phyloP scores from a whole-genome alignment of 2,113 vertebrate genomes.

The Cranoglanis bouderius region DNA sequence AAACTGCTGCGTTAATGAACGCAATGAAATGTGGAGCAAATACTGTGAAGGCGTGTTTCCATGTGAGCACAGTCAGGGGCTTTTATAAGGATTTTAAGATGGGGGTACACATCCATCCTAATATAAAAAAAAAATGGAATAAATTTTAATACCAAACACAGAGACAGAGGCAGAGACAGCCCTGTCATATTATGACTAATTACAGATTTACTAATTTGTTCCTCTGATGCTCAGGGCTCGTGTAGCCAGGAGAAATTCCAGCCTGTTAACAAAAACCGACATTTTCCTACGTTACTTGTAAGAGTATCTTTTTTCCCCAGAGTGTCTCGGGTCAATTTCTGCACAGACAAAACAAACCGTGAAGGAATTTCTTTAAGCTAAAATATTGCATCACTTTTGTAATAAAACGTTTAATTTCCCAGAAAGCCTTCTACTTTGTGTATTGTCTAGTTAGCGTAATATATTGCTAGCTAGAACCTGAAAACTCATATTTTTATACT shows the following conservation, averaged over 20 bases:
- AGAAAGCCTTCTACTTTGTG: background rate
- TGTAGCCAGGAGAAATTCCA: background rate
- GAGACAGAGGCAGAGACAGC: background rate
- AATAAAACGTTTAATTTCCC: background rate
- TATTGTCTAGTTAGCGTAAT: background rate
- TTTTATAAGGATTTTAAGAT: background rate
- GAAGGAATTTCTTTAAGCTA: background rate
- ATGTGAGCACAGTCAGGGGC: background rate
- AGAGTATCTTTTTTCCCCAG: background rate
- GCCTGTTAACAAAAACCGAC: background rate
- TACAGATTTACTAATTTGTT: conserved; percentile 11
- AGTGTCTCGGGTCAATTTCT: background rate
- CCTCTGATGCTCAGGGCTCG: background rate
- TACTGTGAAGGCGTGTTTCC: conserved; percentile 10
- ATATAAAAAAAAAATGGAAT: background rate
- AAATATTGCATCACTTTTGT: background rate
- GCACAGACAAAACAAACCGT: background rate
- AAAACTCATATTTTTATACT: background rate
- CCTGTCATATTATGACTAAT: conserved; percentile 1
- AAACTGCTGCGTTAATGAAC: background rate
- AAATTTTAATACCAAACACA: background rate
- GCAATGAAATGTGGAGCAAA: background rate
- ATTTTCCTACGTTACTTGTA: background rate
- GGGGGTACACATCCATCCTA: background rate
- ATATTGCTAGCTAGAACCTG: background rate